Base-by-base conservation (phyloP, 2,888 invertebrate species). In the Ethmia dodecea region DNA sequence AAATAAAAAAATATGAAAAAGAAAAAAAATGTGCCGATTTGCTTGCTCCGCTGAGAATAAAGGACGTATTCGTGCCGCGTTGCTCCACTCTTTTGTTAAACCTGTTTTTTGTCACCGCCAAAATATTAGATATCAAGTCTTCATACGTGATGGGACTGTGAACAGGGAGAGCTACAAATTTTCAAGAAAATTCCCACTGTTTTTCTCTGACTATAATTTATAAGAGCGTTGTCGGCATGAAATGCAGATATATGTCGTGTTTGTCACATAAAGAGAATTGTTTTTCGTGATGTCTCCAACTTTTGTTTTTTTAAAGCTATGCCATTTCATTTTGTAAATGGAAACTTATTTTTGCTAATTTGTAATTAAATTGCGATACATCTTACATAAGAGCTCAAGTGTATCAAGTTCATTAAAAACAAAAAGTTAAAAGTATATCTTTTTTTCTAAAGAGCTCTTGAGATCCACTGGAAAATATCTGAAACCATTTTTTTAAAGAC, bases 51-150 rank as follows among this genome's bases (percentile, higher is more conserved):
- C 5, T 5, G 18, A 18, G 18, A 18, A 18, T 8, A 18, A 5
- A 18, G 5, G 8, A 18, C 13, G 35, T 49, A 56, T 60, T 56
- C 52, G 29, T 13, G 12, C 15, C 51, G 49, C 56, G 51, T 55
- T 35, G 42, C 42, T 41, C 44, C 45, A 52, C 38, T 42, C 37
- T 57, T 59, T 60, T 64, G 54, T 64, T 55, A 53, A 56, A 54
- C 51, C 43, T 47, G 45, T 55, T 64, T 65, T 67, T 64, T 64
- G 57, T 65, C 59, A 42, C 49, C 57, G 46, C 57, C 61, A 58
- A 59, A 64, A 40, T 40, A 37, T 40, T 31, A 37, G 64, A 67
- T 63, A 67, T 62, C 67, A 67, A 64, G 62, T 58, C 59, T 39
- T 40, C 40, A 43, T 50, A 67, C 68, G 67, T 68, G 69, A 54